Evolutionary conservation across 1,140 invertebrate genomes (phyloP), one percentile per base, ranked within the genome.

Genomic region (Eurosta solidaginis): DNA sequence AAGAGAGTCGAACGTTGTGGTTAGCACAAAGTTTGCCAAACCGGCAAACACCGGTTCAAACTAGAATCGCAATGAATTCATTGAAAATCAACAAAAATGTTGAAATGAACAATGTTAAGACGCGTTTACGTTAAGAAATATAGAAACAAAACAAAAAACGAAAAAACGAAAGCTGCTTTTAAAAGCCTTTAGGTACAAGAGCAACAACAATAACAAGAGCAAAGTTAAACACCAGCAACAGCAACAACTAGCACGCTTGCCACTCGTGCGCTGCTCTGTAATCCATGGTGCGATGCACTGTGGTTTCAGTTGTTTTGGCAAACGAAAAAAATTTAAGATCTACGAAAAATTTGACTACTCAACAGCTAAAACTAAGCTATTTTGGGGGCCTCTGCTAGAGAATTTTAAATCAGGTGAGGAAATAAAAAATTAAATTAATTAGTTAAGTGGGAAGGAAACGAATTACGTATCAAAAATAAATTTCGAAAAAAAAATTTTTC

Each of bases 111-210:
- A 59, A 17, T 68, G 59, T 40, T 68, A 68, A 68, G 33, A 40
- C 59, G 59, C 33, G 40, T 40, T 40, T 33, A 68, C 59, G 59
- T 68, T 68, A 68, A 68, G 59, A 42, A 68, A 68, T 22, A 68
- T 68, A 68, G 59, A 68, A 68, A 68, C 59, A 68, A 68, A 68
- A 68, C 59, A 68, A 68, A 68, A 68, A 40, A 29, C 59, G 59
- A 68, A 68, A 68, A 68, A 68, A 68, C 59, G 59, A 68, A 68
- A 68, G 59, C 59, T 68, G 59, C 59, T 68, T 68, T 68, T 68
- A 68, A 68, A 68, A 68, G 59, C 59, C 33, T 40, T 22, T 52
- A 68, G 33, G 17, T 40, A 22, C 59, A 68, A 40, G n/a, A 36
- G 22, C 33, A 40, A 40, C n/a, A 20, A 63, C 59, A 40, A 36